Evolutionary conservation across 2,888 invertebrate species (phyloP).

Genomic region (Zaprionus bogoriensis): DNA sequence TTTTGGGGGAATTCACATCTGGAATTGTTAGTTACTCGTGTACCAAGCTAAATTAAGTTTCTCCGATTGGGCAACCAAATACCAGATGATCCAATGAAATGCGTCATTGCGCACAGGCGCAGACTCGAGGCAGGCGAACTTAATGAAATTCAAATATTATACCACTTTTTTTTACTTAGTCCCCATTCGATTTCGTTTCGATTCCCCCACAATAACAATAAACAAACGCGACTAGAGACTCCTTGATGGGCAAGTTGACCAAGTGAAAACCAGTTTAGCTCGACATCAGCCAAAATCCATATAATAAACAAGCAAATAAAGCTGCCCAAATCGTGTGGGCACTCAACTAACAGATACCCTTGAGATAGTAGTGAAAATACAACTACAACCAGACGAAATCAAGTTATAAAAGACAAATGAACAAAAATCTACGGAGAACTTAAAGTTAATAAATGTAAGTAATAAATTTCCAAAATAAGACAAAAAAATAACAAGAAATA

Average conservation of each 20-base stretch:
- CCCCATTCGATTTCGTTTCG: conserved; percentile 62
- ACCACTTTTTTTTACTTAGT: conserved; percentile 28
- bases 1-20: conserved; percentile 17
- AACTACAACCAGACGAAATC: not conserved
- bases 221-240: conserved; percentile 52
- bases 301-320: conserved; percentile 25
- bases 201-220: conserved; percentile 19
- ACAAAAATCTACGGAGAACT: too few relatives aligned
- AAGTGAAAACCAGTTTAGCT: conserved; percentile 66
- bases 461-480: too few relatives aligned
- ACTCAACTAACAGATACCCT: conserved; percentile 13
- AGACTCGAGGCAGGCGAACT: conserved; percentile 6
- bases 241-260: conserved; percentile 70
- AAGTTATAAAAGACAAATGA: not conserved
- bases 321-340: not conserved
- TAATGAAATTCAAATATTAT: conserved; percentile 64
- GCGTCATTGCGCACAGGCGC: conserved; percentile 38
- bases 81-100: conserved; percentile 26
- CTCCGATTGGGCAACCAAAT: conserved; percentile 9
- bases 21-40: not conserved
- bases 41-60: conserved; percentile 16
- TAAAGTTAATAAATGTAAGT: too few relatives aligned
- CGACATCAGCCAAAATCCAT: conserved; percentile 45
- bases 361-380: not conserved
- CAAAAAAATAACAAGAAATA: too few relatives aligned